phyloP scores from a whole-genome alignment of 2,113 vertebrate species.

The Crocuta crocuta region DNA sequence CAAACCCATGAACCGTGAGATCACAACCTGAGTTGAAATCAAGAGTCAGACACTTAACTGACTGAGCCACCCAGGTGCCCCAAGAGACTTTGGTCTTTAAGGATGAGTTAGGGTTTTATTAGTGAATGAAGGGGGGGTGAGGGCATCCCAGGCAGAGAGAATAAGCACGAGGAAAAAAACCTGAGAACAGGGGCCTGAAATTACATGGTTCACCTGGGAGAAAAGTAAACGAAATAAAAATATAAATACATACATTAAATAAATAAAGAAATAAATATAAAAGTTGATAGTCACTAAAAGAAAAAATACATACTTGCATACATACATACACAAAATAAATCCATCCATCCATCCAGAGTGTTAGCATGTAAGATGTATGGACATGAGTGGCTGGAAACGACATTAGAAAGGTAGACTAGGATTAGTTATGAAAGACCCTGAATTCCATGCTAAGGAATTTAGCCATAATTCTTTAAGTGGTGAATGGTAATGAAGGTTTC shows the following conservation, averaged over 20 bases:
- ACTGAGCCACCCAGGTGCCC: too few species aligned
- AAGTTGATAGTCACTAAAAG: too few species aligned
- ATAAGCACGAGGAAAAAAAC: background rate
- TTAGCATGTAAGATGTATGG: background rate
- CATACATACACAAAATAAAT: background rate
- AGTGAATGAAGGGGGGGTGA: background rate
- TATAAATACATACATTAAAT: too few species aligned
- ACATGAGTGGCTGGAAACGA: background rate
- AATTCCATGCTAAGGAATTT: background rate
- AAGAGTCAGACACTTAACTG: too few species aligned
- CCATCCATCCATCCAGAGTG: background rate
- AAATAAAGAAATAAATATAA: too few species aligned
- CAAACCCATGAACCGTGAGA: too few species aligned
- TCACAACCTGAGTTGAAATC: too few species aligned
- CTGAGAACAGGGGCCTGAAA: background rate
- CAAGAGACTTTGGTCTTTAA: background rate
- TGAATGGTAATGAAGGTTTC: background rate
- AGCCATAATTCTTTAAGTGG: slow-evolving; percentile 39
- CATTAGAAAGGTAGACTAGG: background rate
- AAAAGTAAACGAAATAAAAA: background rate
- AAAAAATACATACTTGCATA: too few species aligned
- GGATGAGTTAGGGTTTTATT: background rate
- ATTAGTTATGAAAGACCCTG: background rate
- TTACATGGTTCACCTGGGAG: background rate
- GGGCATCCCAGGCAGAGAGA: background rate